Evolutionary conservation across 2,888 invertebrate species (phyloP).

Genomic region (Amphipyra berbera): DNA sequence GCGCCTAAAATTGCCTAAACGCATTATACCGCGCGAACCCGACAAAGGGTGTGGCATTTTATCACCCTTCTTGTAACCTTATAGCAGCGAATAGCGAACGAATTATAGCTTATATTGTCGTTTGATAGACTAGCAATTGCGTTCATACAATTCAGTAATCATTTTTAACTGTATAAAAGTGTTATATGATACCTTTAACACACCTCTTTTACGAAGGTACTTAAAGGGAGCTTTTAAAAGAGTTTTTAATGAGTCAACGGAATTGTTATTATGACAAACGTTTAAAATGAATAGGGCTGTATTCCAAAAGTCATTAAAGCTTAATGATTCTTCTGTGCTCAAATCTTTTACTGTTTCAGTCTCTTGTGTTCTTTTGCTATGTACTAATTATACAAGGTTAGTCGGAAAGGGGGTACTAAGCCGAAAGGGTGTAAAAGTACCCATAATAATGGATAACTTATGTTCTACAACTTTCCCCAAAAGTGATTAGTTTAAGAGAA

Average conservation of each 20-base stretch:
- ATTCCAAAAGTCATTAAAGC: slow-evolving; percentile 21
- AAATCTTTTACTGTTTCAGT: slow-evolving; percentile 5
- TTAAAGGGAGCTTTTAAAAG: slow-evolving; percentile 15
- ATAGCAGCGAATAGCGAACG: slow-evolving; percentile 55
- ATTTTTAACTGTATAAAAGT: slow-evolving; percentile 31
- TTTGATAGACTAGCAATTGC: slow-evolving; percentile 52
- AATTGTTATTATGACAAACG: slow-evolving; percentile 41
- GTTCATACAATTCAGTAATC: slow-evolving; percentile 45
- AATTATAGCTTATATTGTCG: slow-evolving; percentile 55
- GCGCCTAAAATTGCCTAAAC: slow-evolving; percentile 35
- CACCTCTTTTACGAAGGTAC: slow-evolving; percentile 26
- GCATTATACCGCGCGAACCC: slow-evolving; percentile 20
- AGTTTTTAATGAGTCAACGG: slow-evolving; percentile 42
- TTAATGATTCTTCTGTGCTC: slow-evolving; percentile 12
- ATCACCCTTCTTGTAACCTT: slow-evolving; percentile 51
- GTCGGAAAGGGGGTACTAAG: too few species aligned
- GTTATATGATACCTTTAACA: slow-evolving; percentile 49
- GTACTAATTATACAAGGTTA: not conserved
- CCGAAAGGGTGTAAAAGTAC: too few species aligned
- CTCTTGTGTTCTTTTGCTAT: not conserved
- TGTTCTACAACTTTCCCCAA: too few species aligned
- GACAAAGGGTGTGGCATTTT: slow-evolving; percentile 55
- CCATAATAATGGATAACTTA: too few species aligned
- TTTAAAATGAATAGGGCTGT: slow-evolving; percentile 34
- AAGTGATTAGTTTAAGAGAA: too few species aligned